Percentiles rank a stretch among this genome's conserved stretches.
Evolutionary conservation across 2,113 vertebrate genomes (phyloP).

Genomic region (Hiodon tergisus): DNA sequence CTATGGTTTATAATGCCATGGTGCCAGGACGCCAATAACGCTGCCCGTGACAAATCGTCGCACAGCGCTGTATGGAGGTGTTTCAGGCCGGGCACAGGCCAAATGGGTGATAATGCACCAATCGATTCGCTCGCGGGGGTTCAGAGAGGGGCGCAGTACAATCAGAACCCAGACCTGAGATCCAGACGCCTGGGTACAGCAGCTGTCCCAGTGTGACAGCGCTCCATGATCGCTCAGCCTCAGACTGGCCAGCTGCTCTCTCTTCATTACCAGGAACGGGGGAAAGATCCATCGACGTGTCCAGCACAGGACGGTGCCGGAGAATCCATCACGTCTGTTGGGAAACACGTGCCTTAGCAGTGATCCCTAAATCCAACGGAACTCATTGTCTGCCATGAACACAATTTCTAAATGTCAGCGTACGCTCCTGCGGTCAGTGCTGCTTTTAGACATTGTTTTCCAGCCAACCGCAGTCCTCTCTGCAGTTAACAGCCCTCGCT

Average conservation of each 20-base stretch:
- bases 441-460: too few species aligned
- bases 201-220: too few species aligned
- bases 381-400: too few species aligned
- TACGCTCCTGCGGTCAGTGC: too few species aligned
- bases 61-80: constrained; percentile 20
- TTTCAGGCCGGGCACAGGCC: constrained; percentile 21
- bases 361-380: too few species aligned
- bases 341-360: too few species aligned
- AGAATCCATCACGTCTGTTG: too few species aligned
- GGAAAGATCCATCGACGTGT: not conserved
- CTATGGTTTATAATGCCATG: constrained; percentile 13
- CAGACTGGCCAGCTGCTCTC: not conserved
- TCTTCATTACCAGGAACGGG: not conserved
- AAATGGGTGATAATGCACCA: constrained; percentile 43
- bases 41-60: constrained; percentile 20
- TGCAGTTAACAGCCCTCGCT: too few species aligned
- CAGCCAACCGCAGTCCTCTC: too few species aligned
- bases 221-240: not conserved
- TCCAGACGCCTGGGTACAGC: not conserved
- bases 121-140: constrained; percentile 37
- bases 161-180: not conserved
- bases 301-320: too few species aligned
- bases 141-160: not conserved
- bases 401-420: too few species aligned
- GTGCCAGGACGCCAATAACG: not conserved